phyloP scores from a whole-genome alignment of 2,113 vertebrate species.

The Phylloscopus whistleri region DNA sequence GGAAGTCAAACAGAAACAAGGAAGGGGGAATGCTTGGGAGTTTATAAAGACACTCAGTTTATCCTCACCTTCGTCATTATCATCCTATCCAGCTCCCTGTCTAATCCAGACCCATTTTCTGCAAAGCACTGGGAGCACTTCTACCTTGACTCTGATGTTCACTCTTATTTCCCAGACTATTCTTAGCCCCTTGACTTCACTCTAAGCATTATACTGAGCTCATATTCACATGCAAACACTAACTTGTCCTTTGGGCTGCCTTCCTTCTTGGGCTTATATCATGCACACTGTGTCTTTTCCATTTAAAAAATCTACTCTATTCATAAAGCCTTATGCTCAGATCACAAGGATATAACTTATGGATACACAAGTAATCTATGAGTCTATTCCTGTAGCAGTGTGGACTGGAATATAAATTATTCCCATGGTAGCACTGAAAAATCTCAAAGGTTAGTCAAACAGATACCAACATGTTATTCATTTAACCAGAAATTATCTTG shows the following conservation, averaged over 20 bases:
- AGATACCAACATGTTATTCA: background rate
- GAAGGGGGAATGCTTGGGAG: background rate
- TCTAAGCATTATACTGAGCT: background rate
- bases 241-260: background rate
- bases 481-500: background rate
- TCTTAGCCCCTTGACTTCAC: background rate
- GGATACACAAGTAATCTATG: background rate
- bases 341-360: slow-evolving; percentile 8
- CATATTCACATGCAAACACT: background rate
- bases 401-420: background rate
- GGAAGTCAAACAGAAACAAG: background rate
- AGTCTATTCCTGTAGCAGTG: background rate
- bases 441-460: slow-evolving; percentile 1
- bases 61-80: background rate
- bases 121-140: background rate
- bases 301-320: background rate
- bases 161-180: background rate
- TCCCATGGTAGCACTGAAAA: background rate
- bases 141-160: background rate
- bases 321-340: slow-evolving; percentile 1
- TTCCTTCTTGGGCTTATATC: background rate
- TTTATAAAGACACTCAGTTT: background rate
- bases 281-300: background rate
- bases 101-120: background rate
- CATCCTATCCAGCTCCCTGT: background rate